Evolutionary conservation across 2,797 vertebrate species (phyloP), one percentile per base, ranked within the genome.

Genomic region (Arrhamphus sclerolepis): DNA sequence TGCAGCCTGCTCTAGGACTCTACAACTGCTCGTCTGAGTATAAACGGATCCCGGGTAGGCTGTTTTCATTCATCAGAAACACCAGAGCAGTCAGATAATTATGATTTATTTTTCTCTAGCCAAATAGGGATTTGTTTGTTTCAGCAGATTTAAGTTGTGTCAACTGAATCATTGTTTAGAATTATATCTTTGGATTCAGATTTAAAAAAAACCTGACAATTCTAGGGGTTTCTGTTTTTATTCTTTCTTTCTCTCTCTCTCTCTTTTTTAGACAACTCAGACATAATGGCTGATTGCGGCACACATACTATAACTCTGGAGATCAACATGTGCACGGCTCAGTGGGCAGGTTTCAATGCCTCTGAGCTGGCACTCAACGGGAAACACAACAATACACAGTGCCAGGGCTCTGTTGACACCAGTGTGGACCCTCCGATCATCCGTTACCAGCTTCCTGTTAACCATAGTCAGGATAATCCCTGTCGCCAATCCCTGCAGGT

Each of bases 401-500:
- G 93, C 72, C 40, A 51, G 34, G 94, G 93, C 48, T 62, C 46
- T 6, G n/a, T 90, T 0, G 88, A 93, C 73, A 70, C 52, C 43
- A 83, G 54, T 0, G 79, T 84, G 47, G 5, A 82, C 24, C 92
- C 92, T 7, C 91, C 93, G 0, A 43, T 93, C 57, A 77, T 94
- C 47, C 89, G 75, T 18, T 94, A 87, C 78, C 48, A 84, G 51
- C 89, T 94, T 31, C 90, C 90, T 19, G 75, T 94, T 14, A 94
- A 94, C 61, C 50, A 90, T 77, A 94, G 81, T 39, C 70, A 76
- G 46, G 59, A 67, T 3, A 94, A 94, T 60, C 72, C 90, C 39
- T 94, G 93, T 61, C 85, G 89, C 24, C 88, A 93, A 40, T 91
- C 89, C 46, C 72, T 94, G 49, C 87, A 89, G 90, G 94, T 93